Percentiles rank a stretch among this genome's conserved stretches.
These are phyloP conservation scores for Gnathonemus longibarbis DNA, from an alignment of 2,113 vertebrate species.

Conservation along the genomic window DNA sequence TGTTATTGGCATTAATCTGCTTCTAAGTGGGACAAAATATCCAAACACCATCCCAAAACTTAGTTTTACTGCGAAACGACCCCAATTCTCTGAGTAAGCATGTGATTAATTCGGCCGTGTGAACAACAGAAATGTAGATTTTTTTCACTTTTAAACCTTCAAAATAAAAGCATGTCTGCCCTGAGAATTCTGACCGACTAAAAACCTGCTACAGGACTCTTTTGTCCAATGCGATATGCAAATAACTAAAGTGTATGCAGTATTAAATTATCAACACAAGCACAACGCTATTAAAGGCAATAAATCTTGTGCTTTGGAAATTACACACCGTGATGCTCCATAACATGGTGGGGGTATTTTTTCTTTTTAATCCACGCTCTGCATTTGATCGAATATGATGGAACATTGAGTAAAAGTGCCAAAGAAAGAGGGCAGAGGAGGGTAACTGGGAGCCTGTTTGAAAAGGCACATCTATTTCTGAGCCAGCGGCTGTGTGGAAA, in stretches of 20 bases:
- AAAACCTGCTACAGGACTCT: background rate
- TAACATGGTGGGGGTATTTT: background rate
- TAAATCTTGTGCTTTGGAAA: background rate
- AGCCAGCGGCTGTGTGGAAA: background rate
- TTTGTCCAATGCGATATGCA: background rate
- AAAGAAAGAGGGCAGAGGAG: background rate
- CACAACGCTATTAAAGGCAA: background rate
- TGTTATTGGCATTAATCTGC: slow-evolving; percentile 9
- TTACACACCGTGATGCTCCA: background rate
- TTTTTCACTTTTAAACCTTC: too few species aligned
- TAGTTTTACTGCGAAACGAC: background rate
- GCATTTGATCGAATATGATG: background rate
- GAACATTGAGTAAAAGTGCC: background rate
- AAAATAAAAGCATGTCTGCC: too few species aligned
- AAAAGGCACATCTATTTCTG: background rate
- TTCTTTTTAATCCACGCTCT: background rate
- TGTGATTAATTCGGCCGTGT: background rate
- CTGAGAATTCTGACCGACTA: too few species aligned
- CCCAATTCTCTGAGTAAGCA: background rate
- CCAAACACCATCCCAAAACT: background rate
- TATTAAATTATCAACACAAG: background rate
- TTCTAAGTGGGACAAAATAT: slow-evolving; percentile 12
- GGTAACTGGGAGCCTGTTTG: background rate
- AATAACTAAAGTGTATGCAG: background rate
- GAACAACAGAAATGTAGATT: background rate